These are phyloP conservation scores for Branchipolynoe longqiensis DNA, from an alignment of 2,888 invertebrate genomes.

Conservation along the genomic window DNA sequence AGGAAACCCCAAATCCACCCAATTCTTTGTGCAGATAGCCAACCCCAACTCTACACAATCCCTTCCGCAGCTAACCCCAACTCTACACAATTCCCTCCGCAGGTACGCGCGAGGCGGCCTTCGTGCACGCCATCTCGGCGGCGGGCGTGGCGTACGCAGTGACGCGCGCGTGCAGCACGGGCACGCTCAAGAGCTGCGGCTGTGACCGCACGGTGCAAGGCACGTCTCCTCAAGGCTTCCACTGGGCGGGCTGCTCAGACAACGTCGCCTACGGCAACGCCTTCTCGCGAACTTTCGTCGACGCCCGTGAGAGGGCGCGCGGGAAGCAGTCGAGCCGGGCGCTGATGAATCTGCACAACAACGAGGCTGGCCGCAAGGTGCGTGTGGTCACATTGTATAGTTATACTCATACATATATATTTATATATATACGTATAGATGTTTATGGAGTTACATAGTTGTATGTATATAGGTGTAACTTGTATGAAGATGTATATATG, in stretches of 20 bases:
- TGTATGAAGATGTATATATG: too few species aligned
- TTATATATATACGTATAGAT: too few species aligned
- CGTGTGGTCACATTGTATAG: conserved; percentile 71
- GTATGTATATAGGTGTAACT: too few species aligned
- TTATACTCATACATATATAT: too few species aligned
- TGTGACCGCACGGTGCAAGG: conserved; percentile 91
- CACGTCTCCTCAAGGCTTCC: conserved; percentile 88
- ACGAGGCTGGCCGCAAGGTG: conserved; percentile 97
- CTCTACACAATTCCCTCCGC: conserved; percentile 72
- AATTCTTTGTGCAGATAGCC: too few species aligned
- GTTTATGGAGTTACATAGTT: too few species aligned
- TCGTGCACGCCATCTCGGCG: conserved; percentile 95
- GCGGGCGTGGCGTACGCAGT: conserved; percentile 97
- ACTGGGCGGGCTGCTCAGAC: conserved; percentile 95
- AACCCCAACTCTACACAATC: too few species aligned
- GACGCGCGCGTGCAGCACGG: conserved; percentile 94
- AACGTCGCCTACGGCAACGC: conserved; percentile 87
- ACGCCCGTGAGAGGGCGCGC: conserved; percentile 88
- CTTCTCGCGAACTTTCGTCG: conserved; percentile 93
- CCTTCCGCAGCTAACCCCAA: too few species aligned
- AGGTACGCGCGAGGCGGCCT: conserved; percentile 96
- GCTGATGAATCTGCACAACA: conserved; percentile 98
- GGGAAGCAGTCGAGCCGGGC: conserved; percentile 95
- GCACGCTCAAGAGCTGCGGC: conserved; percentile 93
- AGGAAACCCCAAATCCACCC: too few species aligned